These are phyloP conservation scores for Miltochrista miniata DNA, from an alignment of 2,888 invertebrate species.

Conservation along the genomic window DNA sequence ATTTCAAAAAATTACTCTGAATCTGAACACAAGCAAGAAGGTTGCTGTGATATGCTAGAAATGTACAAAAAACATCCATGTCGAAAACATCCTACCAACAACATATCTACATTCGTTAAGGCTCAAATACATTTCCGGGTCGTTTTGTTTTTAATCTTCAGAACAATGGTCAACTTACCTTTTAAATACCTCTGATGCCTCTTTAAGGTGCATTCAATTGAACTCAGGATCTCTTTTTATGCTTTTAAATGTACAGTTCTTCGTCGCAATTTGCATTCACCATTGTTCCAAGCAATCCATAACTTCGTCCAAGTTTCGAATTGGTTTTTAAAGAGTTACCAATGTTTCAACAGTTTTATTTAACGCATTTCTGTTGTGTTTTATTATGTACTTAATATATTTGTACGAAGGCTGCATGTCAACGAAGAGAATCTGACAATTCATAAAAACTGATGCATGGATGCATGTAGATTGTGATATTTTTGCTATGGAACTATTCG, in stretches of 20 bases:
- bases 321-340: constrained; percentile 50
- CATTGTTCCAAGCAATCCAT: constrained; percentile 72
- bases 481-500: no score
- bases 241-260: constrained; percentile 59
- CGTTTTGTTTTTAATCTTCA: constrained; percentile 54
- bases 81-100: background rate
- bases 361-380: background rate
- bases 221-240: constrained; percentile 59
- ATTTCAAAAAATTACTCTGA: no score
- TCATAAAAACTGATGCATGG: no score
- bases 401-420: no score
- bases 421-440: no score
- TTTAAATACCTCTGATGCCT: constrained; percentile 55
- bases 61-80: background rate
- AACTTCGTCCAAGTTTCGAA: constrained; percentile 64
- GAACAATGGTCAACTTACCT: constrained; percentile 58
- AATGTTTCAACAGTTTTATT: constrained; percentile 35
- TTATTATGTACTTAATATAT: background rate
- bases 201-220: constrained; percentile 66
- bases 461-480: no score
- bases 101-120: constrained; percentile 29
- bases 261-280: constrained; percentile 72
- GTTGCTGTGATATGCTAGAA: no score
- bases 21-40: no score
- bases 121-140: constrained; percentile 50